Evolutionary conservation across 2,888 invertebrate species (phyloP).

Genomic region (Cephus runcator): DNA sequence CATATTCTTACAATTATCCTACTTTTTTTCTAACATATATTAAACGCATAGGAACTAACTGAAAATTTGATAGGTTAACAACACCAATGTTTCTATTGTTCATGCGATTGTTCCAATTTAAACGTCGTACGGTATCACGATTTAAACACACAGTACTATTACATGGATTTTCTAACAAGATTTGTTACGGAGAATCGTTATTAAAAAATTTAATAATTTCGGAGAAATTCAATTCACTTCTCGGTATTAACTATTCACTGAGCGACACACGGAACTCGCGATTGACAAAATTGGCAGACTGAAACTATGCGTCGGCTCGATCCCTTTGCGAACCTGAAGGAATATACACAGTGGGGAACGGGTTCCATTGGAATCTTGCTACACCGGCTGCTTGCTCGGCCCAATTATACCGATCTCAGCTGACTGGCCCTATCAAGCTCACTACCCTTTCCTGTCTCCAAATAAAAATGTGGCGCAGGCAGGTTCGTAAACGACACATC

Average conservation of each 20-base stretch:
- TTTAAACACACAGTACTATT: no score
- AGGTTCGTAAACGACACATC: not conserved
- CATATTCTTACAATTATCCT: not conserved
- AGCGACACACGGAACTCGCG: not conserved
- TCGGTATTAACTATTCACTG: not conserved
- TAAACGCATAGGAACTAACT: not conserved
- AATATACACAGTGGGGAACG: slow-evolving; percentile 1
- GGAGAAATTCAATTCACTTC: not conserved
- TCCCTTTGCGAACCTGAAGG: not conserved
- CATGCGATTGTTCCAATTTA: no score
- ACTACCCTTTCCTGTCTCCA: slow-evolving; percentile 6
- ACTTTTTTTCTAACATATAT: not conserved
- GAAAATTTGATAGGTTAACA: no score
- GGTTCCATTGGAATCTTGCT: slow-evolving; percentile 17
- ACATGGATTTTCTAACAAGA: no score
- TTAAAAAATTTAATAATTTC: no score
- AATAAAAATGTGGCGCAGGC: not conserved
- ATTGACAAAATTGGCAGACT: not conserved
- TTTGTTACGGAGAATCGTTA: no score
- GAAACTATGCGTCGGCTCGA: not conserved
- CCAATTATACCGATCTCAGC: slow-evolving; percentile 21
- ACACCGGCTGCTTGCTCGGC: slow-evolving; percentile 9
- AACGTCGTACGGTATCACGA: no score
- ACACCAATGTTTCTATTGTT: no score
- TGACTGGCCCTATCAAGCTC: slow-evolving; percentile 8